A percentile compares a stretch with the other conserved stretches of the same genome.
Conservation (phyloP, 2,113 vertebrate genomes). For the Nesogale talazaci region DNA sequence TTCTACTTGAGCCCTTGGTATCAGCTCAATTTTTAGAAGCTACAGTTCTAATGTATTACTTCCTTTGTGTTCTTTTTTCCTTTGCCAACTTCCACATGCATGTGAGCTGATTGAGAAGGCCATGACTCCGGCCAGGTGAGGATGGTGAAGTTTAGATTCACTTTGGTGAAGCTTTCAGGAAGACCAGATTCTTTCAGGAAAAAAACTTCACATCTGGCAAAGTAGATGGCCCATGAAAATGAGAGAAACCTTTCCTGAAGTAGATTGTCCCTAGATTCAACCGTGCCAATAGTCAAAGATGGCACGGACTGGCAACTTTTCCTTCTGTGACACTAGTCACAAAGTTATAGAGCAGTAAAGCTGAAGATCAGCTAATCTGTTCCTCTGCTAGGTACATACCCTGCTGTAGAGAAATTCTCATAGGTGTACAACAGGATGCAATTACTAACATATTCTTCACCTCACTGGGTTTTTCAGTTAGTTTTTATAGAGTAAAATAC, state of each 20-base stretch:
- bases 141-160: background rate
- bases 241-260: background rate
- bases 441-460: background rate
- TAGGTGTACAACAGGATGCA: background rate
- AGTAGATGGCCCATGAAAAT: background rate
- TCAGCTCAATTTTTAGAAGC: too few species aligned
- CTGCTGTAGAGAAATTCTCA: background rate
- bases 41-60: background rate
- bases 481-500: too few species aligned
- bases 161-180: background rate
- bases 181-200: background rate
- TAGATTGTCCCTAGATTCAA: background rate
- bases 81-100: background rate
- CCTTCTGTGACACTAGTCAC: background rate
- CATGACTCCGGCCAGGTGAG: background rate
- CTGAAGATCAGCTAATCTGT: background rate
- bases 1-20: too few species aligned
- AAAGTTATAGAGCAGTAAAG: background rate
- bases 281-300: background rate
- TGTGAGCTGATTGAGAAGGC: background rate
- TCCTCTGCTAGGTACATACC: background rate
- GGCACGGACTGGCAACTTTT: background rate
- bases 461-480: too few species aligned
- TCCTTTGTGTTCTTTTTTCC: background rate
- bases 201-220: background rate